A percentile compares a stretch with the other conserved stretches of the same genome.
phyloP scores from a whole-genome alignment of 2,888 invertebrate genomes.

The Theretra japonica region DNA sequence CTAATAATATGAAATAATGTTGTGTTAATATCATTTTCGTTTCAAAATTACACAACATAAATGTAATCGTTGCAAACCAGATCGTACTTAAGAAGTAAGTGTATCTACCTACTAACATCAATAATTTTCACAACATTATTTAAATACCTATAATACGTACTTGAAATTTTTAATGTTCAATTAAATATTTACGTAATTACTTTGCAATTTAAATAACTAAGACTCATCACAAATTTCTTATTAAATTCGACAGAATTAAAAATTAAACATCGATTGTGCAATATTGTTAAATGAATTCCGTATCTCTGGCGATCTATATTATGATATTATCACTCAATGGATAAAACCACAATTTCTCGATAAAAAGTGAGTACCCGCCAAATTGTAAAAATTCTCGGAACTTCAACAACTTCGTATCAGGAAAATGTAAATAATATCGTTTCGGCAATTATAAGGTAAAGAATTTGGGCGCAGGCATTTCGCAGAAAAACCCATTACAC shows the following conservation, averaged over 20 bases:
- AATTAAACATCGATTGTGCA: background rate
- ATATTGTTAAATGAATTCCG: background rate
- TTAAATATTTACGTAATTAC: background rate
- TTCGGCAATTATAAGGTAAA: conserved; percentile 45
- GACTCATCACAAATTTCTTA: background rate
- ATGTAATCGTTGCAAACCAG: background rate
- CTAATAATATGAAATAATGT: background rate
- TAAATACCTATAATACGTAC: background rate
- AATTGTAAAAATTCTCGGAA: conserved; percentile 4
- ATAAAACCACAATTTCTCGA: background rate
- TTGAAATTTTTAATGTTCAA: background rate
- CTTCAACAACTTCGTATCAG: background rate
- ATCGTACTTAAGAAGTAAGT: background rate
- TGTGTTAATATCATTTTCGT: background rate
- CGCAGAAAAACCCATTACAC: conserved; percentile 69
- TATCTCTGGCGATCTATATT: background rate
- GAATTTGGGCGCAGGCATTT: conserved; percentile 68
- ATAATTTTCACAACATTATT: background rate
- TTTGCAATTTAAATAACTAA: background rate
- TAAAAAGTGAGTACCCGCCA: conserved; percentile 27
- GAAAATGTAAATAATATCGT: conserved; percentile 20
- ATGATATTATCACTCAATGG: background rate
- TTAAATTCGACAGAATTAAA: no score
- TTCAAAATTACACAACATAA: background rate
- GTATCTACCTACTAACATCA: background rate